Percentiles rank a stretch among this genome's conserved stretches.
Conservation (phyloP, 2,797 vertebrate species). For the Salarias fasciatus region DNA sequence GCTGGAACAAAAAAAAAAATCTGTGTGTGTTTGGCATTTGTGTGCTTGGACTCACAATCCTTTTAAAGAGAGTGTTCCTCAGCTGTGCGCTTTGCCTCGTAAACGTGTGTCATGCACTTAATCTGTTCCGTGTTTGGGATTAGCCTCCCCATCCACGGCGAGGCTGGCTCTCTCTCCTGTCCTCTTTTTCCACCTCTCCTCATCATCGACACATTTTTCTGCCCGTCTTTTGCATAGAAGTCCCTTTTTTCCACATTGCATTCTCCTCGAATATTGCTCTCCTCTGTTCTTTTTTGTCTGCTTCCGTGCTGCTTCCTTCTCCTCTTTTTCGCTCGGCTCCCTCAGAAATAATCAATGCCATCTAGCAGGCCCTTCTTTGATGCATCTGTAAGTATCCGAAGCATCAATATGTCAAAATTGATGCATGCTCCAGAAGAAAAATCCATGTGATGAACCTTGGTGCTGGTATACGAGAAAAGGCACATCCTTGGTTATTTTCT, state of each 20-base stretch:
- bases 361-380: constrained; percentile 13
- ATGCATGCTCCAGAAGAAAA: neutral
- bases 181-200: neutral
- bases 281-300: neutral
- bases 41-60: constrained; percentile 39
- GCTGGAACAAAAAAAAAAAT: constrained; percentile 10
- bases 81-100: constrained; percentile 38
- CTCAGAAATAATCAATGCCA: constrained; percentile 43
- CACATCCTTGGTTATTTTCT: neutral
- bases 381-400: constrained; percentile 34
- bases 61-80: constrained; percentile 48
- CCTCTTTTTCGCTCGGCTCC: too few relatives aligned
- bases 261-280: constrained; percentile 13
- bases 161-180: constrained; percentile 22
- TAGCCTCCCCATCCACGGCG: constrained; percentile 42
- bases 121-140: constrained; percentile 65
- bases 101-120: constrained; percentile 59
- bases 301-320: constrained; percentile 13
- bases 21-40: constrained; percentile 14
- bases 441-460: constrained; percentile 13
- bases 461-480: neutral
- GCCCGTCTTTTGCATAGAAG: constrained; percentile 17
- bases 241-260: constrained; percentile 21
- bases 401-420: neutral
- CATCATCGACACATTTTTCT: neutral